Percentiles rank a stretch among this genome's conserved stretches.
Evolutionary conservation across 2,888 invertebrate genomes (phyloP).

Genomic region (Fabriciana adippe): DNA sequence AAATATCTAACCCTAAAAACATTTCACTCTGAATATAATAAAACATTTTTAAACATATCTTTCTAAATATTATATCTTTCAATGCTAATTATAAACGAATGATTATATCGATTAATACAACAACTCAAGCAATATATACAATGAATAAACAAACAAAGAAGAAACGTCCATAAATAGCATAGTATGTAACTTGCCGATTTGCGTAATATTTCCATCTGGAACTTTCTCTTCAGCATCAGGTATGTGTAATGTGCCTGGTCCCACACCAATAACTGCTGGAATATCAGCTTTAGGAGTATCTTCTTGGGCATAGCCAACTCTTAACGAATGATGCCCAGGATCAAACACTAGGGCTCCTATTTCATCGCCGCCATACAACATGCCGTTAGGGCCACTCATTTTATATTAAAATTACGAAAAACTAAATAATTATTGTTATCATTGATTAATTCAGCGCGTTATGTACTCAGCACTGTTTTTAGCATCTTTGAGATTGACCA

Average conservation of each 20-base stretch:
- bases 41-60: no score
- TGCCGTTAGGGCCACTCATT: conserved; percentile 83
- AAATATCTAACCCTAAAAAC: no score
- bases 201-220: conserved; percentile 87
- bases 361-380: conserved; percentile 97
- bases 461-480: neutral
- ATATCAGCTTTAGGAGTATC: conserved; percentile 99
- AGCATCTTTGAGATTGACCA: conserved; percentile 1
- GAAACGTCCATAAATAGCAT: neutral
- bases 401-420: conserved; percentile 27
- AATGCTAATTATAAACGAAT: no score
- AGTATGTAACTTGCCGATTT: conserved; percentile 61
- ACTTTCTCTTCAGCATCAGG: conserved; percentile 89
- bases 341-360: conserved; percentile 99
- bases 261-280: conserved; percentile 94
- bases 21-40: no score
- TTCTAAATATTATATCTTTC: no score
- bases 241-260: conserved; percentile 84
- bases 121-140: neutral
- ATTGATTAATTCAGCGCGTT: conserved; percentile 17
- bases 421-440: conserved; percentile 1
- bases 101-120: no score
- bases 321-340: conserved; percentile 88
- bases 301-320: conserved; percentile 98
- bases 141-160: neutral